Percentiles rank a stretch among this genome's conserved stretches.
phyloP scores from a whole-genome alignment of 2,888 invertebrate species.

The Ormyrus rosae region DNA sequence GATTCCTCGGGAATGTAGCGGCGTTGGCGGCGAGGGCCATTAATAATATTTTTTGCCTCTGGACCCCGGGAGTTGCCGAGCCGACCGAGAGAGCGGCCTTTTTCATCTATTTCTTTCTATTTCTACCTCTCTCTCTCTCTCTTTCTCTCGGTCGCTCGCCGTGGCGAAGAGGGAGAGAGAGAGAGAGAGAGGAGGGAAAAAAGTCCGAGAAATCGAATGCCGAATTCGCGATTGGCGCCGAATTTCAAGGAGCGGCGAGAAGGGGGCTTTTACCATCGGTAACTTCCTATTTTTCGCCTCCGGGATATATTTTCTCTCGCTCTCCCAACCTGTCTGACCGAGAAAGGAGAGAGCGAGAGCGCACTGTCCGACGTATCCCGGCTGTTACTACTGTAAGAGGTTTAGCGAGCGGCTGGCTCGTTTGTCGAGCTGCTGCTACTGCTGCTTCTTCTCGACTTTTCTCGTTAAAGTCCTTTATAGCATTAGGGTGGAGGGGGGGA shows the following conservation, averaged over 20 bases:
- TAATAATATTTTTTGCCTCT: conserved; percentile 57
- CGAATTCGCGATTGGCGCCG: conserved; percentile 38
- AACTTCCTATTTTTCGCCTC: conserved; percentile 44
- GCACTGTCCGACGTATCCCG: conserved; percentile 45
- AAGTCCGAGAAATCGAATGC: conserved; percentile 37
- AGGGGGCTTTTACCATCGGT: conserved; percentile 2
- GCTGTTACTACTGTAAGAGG: conserved; percentile 53
- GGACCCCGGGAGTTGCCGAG: background rate
- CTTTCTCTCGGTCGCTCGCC: background rate
- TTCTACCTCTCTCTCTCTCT: conserved; percentile 4
- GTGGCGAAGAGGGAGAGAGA: background rate
- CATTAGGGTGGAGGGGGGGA: conserved; percentile 7
- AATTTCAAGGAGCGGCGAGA: conserved; percentile 28
- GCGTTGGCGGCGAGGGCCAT: conserved; percentile 37
- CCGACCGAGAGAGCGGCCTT: conserved; percentile 11
- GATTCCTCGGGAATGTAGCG: conserved; percentile 55
- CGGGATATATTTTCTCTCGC: conserved; percentile 18
- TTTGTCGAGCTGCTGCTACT: conserved; percentile 41
- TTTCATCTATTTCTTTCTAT: conserved; percentile 40
- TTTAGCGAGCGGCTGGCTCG: conserved; percentile 50
- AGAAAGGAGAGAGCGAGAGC: background rate
- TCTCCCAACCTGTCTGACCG: background rate
- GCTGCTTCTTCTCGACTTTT: conserved; percentile 53
- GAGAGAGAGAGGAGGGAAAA: background rate
- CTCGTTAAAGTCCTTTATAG: conserved; percentile 55